Base-by-base conservation (phyloP, 2,888 invertebrate species). In the Acronicta leporina region DNA sequence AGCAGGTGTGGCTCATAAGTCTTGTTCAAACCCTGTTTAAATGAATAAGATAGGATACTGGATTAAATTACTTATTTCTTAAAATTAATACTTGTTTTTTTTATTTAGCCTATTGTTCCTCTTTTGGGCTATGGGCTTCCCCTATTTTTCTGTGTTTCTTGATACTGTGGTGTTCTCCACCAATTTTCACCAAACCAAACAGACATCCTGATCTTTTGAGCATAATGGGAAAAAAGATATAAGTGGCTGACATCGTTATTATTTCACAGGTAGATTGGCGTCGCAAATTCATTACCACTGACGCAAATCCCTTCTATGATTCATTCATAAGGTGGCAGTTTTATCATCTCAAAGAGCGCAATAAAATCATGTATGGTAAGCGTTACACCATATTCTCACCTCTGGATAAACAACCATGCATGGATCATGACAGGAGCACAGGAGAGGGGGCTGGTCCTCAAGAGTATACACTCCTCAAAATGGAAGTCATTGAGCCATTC, bases 251-350 rank as follows among this genome's bases (percentile, higher is more conserved):
- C n/a, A 38, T n/a, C 7, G 8, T 54, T 43, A 5, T 42, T n/a
- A 5, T 5, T 41, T 70, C 53, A 55, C 89, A 99, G 97, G 96
- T 98, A 71, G 99, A 99, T 91, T 99, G 99, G 99, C 96, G 99
- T 42, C 96, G 99, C 53, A 97, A 97, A n/a, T 99, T 99, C 86
- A 97, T 99, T 68, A 99, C 99, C 2, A 99, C 99, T 0, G 99
- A 99, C 91, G 98, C 96, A 0, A 99, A 99, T 95, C 99, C 98
- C 0, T 99, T 97, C 89, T 99, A 97, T 88, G 99, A 99, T 91
- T 99, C 99, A 0, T 99, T 99, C 91, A 97, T 99, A 0, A 96
- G 97, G 59, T 99, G 99, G 99, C 99, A 99, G 89, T 99, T 98
- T 88, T 90, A 97, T 61, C 97, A 97, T 71, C 94, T 99, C 25